Conservation (phyloP, 2,888 invertebrate genomes). For the Dione vanillae region DNA sequence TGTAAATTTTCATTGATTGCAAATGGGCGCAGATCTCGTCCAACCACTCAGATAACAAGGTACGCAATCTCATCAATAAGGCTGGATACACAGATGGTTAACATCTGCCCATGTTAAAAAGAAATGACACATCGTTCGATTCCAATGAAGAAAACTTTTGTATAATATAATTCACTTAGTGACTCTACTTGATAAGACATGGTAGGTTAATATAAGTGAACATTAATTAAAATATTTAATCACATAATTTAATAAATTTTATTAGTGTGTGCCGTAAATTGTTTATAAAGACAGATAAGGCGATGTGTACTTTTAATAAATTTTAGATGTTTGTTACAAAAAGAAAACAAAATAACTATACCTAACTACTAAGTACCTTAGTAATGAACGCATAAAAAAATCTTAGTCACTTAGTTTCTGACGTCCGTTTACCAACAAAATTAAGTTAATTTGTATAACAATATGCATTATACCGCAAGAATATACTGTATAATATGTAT, state of each 20-base stretch:
- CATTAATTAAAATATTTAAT: constrained; percentile 10
- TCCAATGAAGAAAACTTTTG: constrained; percentile 37
- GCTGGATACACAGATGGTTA: constrained; percentile 45
- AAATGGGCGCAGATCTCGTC: constrained; percentile 71
- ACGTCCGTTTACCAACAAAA: no score
- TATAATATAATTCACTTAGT: constrained; percentile 38
- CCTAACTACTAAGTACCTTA: neutral
- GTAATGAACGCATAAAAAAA: neutral
- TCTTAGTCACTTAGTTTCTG: neutral
- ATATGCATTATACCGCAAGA: no score
- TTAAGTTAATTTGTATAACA: no score
- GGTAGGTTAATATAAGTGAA: neutral
- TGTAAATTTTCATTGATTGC: constrained; percentile 79
- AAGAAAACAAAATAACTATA: neutral
- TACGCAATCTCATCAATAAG: constrained; percentile 53
- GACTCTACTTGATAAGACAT: constrained; percentile 24
- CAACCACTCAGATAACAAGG: constrained; percentile 62
- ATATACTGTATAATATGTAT: neutral
- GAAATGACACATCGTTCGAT: constrained; percentile 36
- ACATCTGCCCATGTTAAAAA: constrained; percentile 42
- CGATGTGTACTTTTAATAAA: neutral
- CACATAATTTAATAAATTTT: neutral
- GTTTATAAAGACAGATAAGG: constrained; percentile 3
- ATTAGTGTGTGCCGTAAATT: neutral
- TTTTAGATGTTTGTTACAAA: neutral